phyloP scores from a whole-genome alignment of 2,113 vertebrate genomes.

The Tenrec ecaudatus region DNA sequence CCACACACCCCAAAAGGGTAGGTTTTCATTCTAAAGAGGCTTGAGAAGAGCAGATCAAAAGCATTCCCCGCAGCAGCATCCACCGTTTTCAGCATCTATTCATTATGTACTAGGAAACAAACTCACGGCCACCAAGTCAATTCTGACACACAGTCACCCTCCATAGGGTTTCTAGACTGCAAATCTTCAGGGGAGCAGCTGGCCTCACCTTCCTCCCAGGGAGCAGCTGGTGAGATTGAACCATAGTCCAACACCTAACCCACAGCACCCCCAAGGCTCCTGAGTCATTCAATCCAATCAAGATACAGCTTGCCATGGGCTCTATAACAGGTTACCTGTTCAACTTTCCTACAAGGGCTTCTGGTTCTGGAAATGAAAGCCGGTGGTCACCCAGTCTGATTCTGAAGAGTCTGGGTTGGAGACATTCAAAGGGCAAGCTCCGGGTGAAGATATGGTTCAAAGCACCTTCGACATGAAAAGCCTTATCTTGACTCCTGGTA shows the following conservation, averaged over 20 bases:
- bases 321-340: constrained; percentile 88
- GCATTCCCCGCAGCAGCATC: constrained; percentile 7
- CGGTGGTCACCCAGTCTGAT: constrained; percentile 82
- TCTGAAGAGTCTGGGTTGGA: constrained; percentile 82
- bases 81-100: constrained; percentile 47
- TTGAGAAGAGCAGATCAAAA: background rate
- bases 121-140: no score
- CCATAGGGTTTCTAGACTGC: no score
- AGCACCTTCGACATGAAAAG: constrained; percentile 92
- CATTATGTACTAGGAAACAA: background rate
- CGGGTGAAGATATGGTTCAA: constrained; percentile 93
- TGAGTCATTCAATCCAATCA: background rate
- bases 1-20: background rate
- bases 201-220: no score
- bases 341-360: constrained; percentile 90
- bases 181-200: no score
- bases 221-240: no score
- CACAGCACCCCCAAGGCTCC: no score
- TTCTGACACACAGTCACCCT: no score
- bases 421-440: constrained; percentile 84
- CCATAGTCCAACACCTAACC: no score
- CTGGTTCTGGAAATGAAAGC: constrained; percentile 88
- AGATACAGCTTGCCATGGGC: constrained; percentile 32
- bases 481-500: constrained; percentile 95
- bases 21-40: constrained; percentile 38